Percentiles rank a stretch among this genome's conserved stretches.
phyloP scores from a whole-genome alignment of 2,797 vertebrate genomes.

The Premnoplex brunnescens region DNA sequence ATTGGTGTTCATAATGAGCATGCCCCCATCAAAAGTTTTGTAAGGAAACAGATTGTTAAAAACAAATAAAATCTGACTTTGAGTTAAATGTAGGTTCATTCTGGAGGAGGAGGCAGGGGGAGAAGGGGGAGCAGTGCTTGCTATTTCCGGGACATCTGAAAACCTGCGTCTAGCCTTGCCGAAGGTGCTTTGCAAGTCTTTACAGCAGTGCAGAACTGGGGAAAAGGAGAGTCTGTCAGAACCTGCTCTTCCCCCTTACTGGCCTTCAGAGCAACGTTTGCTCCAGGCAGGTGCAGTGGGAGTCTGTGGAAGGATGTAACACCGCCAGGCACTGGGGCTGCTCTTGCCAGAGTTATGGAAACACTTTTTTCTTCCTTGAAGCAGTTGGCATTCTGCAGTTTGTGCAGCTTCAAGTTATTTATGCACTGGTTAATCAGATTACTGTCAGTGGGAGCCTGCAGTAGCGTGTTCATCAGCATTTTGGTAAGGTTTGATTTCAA shows the following conservation, averaged over 20 bases:
- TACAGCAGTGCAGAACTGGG: background rate
- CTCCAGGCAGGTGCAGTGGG: background rate
- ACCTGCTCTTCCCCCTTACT: rapidly evolving
- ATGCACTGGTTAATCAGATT: background rate
- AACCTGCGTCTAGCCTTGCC: background rate
- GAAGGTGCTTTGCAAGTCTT: background rate
- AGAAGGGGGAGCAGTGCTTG: background rate
- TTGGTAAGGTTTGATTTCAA: background rate
- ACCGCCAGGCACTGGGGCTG: background rate
- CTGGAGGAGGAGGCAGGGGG: background rate
- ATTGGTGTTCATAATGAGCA: background rate
- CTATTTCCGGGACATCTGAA: background rate
- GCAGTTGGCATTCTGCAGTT: background rate
- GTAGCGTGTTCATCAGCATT: background rate
- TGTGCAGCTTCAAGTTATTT: background rate
- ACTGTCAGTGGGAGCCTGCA: background rate
- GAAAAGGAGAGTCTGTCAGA: background rate
- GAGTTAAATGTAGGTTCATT: background rate
- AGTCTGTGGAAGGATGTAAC: background rate
- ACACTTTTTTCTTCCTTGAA: background rate
- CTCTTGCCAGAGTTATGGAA: background rate
- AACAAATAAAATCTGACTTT: background rate
- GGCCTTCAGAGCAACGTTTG: background rate
- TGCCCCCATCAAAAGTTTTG: background rate
- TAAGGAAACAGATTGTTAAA: background rate